Evolutionary conservation across 2,113 vertebrate genomes (phyloP).

Genomic region (Myotis brandtii): DNA sequence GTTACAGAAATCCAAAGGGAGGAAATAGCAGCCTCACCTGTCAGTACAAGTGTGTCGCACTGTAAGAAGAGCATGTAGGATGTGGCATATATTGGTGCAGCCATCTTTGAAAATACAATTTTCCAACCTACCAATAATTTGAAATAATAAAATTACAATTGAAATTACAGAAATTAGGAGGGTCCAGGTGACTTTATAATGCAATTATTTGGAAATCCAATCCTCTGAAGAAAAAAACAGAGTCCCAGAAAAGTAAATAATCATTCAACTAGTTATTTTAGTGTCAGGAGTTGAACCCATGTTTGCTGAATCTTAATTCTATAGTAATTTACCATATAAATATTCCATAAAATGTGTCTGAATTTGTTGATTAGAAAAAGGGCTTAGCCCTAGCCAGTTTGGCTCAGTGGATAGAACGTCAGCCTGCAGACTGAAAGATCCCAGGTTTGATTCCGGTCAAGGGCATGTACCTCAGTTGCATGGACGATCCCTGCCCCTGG

Average conservation of each 20-base stretch:
- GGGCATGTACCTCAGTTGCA: no score
- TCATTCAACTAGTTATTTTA: neutral
- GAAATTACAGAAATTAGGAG: neutral
- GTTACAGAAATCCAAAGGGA: neutral
- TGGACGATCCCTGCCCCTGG: no score
- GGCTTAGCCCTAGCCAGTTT: neutral
- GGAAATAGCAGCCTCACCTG: neutral
- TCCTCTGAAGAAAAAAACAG: neutral
- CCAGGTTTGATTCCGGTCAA: no score
- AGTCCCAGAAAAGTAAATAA: neutral
- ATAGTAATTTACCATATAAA: neutral
- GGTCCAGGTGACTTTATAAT: neutral
- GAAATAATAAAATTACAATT: constrained; percentile 10
- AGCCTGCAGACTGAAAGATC: no score
- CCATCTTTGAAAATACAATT: neutral
- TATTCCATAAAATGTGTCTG: constrained; percentile 1
- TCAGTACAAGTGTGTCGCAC: neutral
- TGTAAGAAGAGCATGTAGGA: neutral
- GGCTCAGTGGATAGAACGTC: no score
- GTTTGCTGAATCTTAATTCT: neutral
- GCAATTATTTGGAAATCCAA: neutral
- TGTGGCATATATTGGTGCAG: neutral
- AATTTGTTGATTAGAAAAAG: constrained; percentile 20
- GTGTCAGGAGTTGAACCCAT: neutral
- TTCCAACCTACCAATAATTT: neutral